These are phyloP conservation scores for Polyommatus icarus DNA, from an alignment of 2,888 invertebrate species.

Conservation along the genomic window DNA sequence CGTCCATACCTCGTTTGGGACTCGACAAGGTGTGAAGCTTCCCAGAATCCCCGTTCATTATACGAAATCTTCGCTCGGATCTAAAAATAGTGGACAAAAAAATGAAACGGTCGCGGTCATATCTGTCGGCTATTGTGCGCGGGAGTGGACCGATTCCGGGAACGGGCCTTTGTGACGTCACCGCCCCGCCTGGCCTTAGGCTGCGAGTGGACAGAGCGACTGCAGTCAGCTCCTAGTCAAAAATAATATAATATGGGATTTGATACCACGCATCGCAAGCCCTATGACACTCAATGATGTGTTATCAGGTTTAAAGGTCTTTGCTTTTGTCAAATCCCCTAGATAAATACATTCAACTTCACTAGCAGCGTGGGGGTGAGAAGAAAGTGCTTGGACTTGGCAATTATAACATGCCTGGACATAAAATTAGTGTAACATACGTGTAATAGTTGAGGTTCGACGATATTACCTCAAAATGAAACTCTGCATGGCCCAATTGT, in stretches of 20 bases:
- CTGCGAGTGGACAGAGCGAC: background rate
- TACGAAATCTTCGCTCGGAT: slow-evolving; percentile 11
- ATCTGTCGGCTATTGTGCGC: slow-evolving; percentile 54
- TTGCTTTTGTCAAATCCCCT: too few species aligned
- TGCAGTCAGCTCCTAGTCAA: background rate
- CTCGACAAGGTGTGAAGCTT: slow-evolving; percentile 26
- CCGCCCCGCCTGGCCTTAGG: slow-evolving; percentile 44
- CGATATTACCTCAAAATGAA: too few species aligned
- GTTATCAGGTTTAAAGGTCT: too few species aligned
- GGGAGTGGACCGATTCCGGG: slow-evolving; percentile 65
- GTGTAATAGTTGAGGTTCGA: background rate
- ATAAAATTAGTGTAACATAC: background rate
- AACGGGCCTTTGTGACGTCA: slow-evolving; percentile 68
- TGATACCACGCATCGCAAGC: too few species aligned
- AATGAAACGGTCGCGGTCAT: slow-evolving; percentile 38
- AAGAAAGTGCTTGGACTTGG: too few species aligned
- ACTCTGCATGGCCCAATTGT: too few species aligned
- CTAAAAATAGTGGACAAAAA: slow-evolving; percentile 27
- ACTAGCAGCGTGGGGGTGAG: too few species aligned
- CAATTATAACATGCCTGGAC: background rate
- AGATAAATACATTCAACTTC: too few species aligned
- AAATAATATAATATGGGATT: too few species aligned
- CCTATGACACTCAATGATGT: too few species aligned
- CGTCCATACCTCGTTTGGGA: background rate
- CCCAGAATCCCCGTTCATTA: slow-evolving; percentile 27